Conservation (phyloP, 2,888 invertebrate species). For the Clepsis dumicolana region DNA sequence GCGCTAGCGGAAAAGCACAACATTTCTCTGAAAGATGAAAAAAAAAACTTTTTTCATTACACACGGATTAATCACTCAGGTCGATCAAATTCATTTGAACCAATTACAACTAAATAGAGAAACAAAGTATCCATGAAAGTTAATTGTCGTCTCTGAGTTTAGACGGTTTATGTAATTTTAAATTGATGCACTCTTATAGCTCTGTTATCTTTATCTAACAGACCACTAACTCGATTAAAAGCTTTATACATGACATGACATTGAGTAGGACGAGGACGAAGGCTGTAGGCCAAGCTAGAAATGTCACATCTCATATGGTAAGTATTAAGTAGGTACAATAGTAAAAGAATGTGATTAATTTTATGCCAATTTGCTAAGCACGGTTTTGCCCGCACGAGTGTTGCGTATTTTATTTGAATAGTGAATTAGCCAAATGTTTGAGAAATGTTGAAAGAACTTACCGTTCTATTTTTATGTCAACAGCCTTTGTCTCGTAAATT, state of each 20-base stretch:
- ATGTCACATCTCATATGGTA: not conserved
- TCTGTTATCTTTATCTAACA: no score
- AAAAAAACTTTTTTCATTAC: no score
- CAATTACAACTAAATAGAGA: no score
- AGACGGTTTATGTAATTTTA: no score
- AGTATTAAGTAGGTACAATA: not conserved
- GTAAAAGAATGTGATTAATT: not conserved
- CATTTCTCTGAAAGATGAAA: no score
- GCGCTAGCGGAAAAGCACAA: no score
- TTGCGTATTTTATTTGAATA: conserved; percentile 3
- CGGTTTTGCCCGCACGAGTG: not conserved
- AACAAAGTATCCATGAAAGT: no score
- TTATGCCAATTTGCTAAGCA: conserved; percentile 1
- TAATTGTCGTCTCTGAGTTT: no score
- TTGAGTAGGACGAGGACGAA: not conserved
- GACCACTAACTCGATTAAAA: not conserved
- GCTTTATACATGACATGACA: not conserved
- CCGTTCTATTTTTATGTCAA: conserved; percentile 29
- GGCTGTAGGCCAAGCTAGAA: not conserved
- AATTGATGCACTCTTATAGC: no score
- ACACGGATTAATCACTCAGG: no score
- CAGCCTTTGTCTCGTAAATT: conserved; percentile 27
- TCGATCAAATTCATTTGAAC: no score
- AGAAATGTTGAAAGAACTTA: conserved; percentile 25
- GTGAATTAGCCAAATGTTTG: not conserved